Percentiles rank a stretch among this genome's conserved stretches.
These are phyloP conservation scores for Psittacula derbiana DNA, from an alignment of 2,797 vertebrate species.

Conservation along the genomic window DNA sequence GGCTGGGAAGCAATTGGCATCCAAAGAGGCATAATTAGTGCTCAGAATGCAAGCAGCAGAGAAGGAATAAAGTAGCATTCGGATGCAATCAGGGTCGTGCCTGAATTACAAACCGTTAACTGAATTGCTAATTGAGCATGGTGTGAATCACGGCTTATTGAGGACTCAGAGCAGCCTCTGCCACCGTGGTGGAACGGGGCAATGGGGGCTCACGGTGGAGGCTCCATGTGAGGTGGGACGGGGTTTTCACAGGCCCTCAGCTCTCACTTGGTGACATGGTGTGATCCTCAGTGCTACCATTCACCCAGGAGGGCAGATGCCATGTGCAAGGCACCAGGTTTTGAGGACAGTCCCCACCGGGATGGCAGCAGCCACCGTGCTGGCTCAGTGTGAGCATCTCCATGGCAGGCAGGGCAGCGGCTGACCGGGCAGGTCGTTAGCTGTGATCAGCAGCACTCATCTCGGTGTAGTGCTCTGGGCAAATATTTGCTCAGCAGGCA, in stretches of 20 bases:
- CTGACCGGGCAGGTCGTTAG: background rate
- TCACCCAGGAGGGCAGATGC: background rate
- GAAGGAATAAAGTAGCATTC: slow-evolving; percentile 62
- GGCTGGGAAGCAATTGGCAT: slow-evolving; percentile 71
- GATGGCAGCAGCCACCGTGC: rapidly evolving
- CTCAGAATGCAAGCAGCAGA: slow-evolving; percentile 56
- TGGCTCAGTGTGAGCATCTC: rapidly evolving
- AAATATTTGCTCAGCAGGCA: background rate
- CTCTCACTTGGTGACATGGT: background rate
- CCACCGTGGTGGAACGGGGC: rapidly evolving
- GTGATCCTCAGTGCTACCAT: background rate
- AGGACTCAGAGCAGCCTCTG: background rate
- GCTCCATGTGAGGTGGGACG: rapidly evolving
- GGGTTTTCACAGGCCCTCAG: background rate
- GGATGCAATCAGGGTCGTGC: slow-evolving; percentile 68
- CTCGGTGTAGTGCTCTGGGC: background rate
- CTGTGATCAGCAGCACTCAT: background rate
- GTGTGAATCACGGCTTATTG: slow-evolving; percentile 57
- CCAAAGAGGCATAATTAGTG: slow-evolving; percentile 71
- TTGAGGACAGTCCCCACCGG: background rate
- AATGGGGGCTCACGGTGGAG: rapidly evolving
- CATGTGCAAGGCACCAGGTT: rapidly evolving
- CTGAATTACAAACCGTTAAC: slow-evolving; percentile 55
- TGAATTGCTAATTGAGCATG: slow-evolving; percentile 60
- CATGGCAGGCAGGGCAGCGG: rapidly evolving